A percentile compares a stretch with the other conserved stretches of the same genome.
Conservation (phyloP, 2,888 invertebrate species). For the Rugalucina vietnamica region DNA sequence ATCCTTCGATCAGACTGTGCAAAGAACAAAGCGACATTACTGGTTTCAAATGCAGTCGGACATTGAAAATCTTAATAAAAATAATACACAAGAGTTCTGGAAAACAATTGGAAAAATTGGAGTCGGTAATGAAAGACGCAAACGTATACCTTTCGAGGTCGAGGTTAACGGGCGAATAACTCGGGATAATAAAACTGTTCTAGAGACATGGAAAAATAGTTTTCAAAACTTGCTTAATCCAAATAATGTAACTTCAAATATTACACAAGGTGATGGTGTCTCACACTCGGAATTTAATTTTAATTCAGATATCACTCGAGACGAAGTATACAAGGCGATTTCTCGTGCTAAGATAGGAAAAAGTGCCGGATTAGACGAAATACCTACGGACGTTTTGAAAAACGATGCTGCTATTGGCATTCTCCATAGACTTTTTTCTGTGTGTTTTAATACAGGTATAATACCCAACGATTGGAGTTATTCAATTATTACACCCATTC, state of each 20-base stretch:
- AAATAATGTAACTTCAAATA: background rate
- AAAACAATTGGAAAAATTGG: background rate
- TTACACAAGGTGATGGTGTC: background rate
- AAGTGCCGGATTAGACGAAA: background rate
- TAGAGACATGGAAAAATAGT: background rate
- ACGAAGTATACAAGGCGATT: background rate
- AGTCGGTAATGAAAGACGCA: background rate
- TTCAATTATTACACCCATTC: slow-evolving; percentile 24
- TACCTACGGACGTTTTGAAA: background rate
- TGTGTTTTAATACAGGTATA: slow-evolving; percentile 32
- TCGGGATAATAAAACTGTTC: background rate
- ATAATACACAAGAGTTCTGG: background rate
- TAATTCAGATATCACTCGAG: background rate
- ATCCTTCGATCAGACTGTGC: background rate
- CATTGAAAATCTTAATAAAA: background rate
- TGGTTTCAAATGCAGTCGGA: background rate
- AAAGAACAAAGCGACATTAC: background rate
- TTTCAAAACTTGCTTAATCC: background rate
- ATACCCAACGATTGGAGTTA: slow-evolving; percentile 22
- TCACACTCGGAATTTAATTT: background rate
- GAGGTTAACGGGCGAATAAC: background rate
- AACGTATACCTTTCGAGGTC: background rate
- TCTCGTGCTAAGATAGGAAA: background rate
- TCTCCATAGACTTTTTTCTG: slow-evolving; percentile 17
- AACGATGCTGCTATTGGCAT: background rate